phyloP scores from a whole-genome alignment of 2,797 vertebrate species.

The Ammospiza maritima region DNA sequence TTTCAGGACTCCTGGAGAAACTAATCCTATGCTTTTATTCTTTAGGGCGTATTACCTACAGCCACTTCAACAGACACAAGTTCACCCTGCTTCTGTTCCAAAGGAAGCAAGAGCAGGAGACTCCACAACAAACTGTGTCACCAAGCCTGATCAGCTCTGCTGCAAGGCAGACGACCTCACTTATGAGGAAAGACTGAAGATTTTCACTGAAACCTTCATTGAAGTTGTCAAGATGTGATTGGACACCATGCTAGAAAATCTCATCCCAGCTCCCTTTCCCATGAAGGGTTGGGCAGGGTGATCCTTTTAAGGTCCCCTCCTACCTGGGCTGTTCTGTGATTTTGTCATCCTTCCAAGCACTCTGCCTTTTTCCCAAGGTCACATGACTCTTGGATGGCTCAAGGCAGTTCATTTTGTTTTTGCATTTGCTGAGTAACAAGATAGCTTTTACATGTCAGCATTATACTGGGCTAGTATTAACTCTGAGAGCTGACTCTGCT shows the following conservation, averaged over 20 bases:
- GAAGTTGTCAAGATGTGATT: neutral
- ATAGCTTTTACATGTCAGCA: neutral
- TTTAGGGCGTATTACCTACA: neutral
- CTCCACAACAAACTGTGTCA: neutral
- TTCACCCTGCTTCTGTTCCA: neutral
- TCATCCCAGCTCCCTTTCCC: neutral
- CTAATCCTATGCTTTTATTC: neutral
- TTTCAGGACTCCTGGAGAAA: constrained; percentile 14
- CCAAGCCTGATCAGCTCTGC: neutral
- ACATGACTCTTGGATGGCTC: neutral
- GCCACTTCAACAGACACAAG: neutral
- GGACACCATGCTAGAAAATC: neutral
- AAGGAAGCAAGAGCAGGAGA: neutral
- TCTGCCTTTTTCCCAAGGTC: neutral
- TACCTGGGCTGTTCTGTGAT: neutral
- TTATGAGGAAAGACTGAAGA: neutral
- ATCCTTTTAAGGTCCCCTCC: neutral
- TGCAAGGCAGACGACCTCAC: neutral
- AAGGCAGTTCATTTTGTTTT: neutral
- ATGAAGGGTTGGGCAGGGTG: neutral
- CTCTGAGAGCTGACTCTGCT: neutral
- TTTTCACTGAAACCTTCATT: neutral
- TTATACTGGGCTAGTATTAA: neutral
- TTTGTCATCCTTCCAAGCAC: neutral
- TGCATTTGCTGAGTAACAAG: neutral